Evolutionary conservation across 1,140 invertebrate genomes (phyloP), one percentile per base, ranked within the genome.

Genomic region (Tetramorium parvispinum): DNA sequence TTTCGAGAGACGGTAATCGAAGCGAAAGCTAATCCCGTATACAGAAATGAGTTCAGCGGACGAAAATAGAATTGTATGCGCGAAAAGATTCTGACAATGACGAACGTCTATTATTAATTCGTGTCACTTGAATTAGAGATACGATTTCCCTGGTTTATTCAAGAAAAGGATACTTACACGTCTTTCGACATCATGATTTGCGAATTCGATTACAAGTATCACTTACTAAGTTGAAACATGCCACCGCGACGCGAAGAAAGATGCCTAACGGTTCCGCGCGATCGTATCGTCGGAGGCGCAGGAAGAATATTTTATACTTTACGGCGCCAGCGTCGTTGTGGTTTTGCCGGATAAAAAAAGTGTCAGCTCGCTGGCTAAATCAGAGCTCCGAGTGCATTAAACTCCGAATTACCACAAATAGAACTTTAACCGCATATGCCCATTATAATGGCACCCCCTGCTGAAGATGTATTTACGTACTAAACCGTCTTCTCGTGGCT

Each of bases 341-440:
- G 87, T 85, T 91, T 85, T 77, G 71, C 83, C 83, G 86, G 65
- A 82, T 82, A 88, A 91, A 65, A 91, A 91, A 89, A 90, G 88
- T 88, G 88, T 90, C 87, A 88, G 89, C 79, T n/a, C 78, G 88
- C 77, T 87, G 91, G 86, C 92, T 92, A 93, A 93, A 94, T 93
- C 91, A 91, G 91, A 91, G 71, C 91, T 49, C 53, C 87, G 93
- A 93, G 94, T 95, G 94, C 94, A 95, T 95, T 95, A 94, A 95
- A 94, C 94, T 93, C 93, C 92, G 94, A 94, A 95, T 95, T 93
- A 95, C 95, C 93, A 94, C 94, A 95, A 95, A 95, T 95, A 95
- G 94, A 95, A 95, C 94, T 93, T 95, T 93, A 94, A 94, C 93
- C 94, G 92, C 94, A 94, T 93, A 93, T 92, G 93, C 92, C 94